Conservation (phyloP, 2,113 vertebrate genomes). For the Triplophysa tibetana region DNA sequence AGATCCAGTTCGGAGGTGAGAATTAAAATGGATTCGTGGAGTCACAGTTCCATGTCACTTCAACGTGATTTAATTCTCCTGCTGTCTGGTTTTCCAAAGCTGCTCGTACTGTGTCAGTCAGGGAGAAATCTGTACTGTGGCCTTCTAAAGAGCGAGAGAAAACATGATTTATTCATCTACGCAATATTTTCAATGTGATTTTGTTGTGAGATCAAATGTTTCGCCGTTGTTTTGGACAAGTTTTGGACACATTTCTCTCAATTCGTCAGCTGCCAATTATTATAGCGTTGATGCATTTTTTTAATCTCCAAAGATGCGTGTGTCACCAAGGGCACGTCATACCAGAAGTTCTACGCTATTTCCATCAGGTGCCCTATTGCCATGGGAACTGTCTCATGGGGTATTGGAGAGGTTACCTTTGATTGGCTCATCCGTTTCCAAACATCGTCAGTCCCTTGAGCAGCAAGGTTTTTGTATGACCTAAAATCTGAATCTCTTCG, state of each 20-base stretch:
- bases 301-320: background rate
- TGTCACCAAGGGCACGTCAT: conserved; percentile 23
- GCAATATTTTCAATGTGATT: conserved; percentile 32
- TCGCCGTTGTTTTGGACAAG: background rate
- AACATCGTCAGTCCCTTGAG: background rate
- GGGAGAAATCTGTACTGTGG: background rate
- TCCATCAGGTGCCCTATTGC: conserved; percentile 22
- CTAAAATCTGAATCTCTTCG: background rate
- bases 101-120: background rate
- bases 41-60: conserved; percentile 25
- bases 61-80: background rate
- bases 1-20: conserved; percentile 45
- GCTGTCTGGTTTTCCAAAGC: too few species aligned
- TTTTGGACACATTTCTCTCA: background rate
- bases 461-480: background rate
- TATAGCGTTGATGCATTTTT: background rate
- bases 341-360: background rate
- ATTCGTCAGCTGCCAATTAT: conserved; percentile 8
- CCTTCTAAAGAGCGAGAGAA: background rate
- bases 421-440: conserved; percentile 17
- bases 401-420: conserved; percentile 25
- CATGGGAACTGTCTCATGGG: conserved; percentile 25
- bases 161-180: conserved; percentile 9
- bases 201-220: conserved; percentile 3
- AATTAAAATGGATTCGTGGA: conserved; percentile 53